Base-by-base conservation (phyloP, 2,888 invertebrate genomes). In the Sinodicranocentrus sp. region DNA sequence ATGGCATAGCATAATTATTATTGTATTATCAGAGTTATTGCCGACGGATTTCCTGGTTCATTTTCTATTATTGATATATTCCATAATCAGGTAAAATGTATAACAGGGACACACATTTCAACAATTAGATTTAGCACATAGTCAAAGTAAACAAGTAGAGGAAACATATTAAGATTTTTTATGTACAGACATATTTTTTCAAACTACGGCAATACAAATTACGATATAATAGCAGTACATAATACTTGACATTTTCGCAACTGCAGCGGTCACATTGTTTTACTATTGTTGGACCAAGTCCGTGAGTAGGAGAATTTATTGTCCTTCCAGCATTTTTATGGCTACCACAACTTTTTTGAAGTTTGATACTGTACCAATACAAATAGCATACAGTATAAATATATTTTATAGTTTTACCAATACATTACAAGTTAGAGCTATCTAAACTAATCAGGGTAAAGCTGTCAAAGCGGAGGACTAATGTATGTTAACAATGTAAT, bases 21-120 rank as follows among this genome's bases (percentile, higher is more conserved):
- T 26, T 44, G 25, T 79, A 71, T 78, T 79, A 79, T 79, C 78
- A 61, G 23, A 59, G 8, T 70, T 79, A 71, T 79, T 79, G 78
- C 78, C 70, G 78, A 79, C 78, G 78, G 78, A 79, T 79, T 70
- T 78, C 70, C 78, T 78, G 78, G 78, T 78, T 70, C 43, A 61
- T 68, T 77, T 43, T 61, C 19, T 65, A 2, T 48, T 39, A 8
- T 48, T 39, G 39, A 68, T 44, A 59, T 48, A 19, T 59, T 44
- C 44, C 17, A 23, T 54, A 70, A 70, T 78, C 78, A 78, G 78
- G 78, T 78, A 78, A 78, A 68, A 78, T 26, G 61, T 59, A 59
- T 19, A 26, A 26, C 26, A 26, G 61, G 33, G 65, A 65, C 10
- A 65, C 3, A 10, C 26, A 21, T 52, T 52, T 57, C 25, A 23